These are phyloP conservation scores for Armadillidium nasatum DNA, from an alignment of 1,140 invertebrate genomes.

Conservation along the genomic window DNA sequence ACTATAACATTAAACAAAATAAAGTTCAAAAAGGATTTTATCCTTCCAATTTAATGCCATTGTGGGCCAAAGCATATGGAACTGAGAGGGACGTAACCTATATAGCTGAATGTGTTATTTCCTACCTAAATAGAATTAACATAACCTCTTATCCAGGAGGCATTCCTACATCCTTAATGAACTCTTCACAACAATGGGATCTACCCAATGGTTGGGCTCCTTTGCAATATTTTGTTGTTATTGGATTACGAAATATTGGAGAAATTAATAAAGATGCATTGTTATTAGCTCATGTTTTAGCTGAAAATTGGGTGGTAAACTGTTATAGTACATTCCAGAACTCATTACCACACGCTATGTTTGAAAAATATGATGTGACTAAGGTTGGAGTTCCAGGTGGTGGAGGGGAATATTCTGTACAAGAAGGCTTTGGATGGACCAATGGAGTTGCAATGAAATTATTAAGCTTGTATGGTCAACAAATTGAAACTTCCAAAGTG, in stretches of 20 bases:
- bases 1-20: conserved; percentile 65
- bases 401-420: conserved; percentile 84
- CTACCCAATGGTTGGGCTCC: conserved; percentile 49
- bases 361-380: conserved; percentile 62
- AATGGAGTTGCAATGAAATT: conserved; percentile 75
- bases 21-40: conserved; percentile 58
- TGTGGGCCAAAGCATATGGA: conserved; percentile 62
- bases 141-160: conserved; percentile 43
- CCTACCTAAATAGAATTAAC: conserved; percentile 34
- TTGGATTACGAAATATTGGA: conserved; percentile 46
- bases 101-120: conserved; percentile 33
- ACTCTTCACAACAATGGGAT: conserved; percentile 49
- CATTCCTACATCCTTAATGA: conserved; percentile 44
- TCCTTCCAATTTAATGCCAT: conserved; percentile 73
- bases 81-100: conserved; percentile 31
- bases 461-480: conserved; percentile 40
- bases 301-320: conserved; percentile 38
- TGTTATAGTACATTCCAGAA: conserved; percentile 37
- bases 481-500: conserved; percentile 27
- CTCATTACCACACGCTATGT: conserved; percentile 31
- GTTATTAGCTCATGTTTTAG: conserved; percentile 40
- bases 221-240: conserved; percentile 46
- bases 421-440: conserved; percentile 90
- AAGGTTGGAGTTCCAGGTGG: conserved; percentile 66
- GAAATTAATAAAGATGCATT: conserved; percentile 41